A percentile compares a stretch with the other conserved stretches of the same genome.
These are phyloP conservation scores for Cathartes aura DNA, from an alignment of 2,113 vertebrate genomes.

Conservation along the genomic window DNA sequence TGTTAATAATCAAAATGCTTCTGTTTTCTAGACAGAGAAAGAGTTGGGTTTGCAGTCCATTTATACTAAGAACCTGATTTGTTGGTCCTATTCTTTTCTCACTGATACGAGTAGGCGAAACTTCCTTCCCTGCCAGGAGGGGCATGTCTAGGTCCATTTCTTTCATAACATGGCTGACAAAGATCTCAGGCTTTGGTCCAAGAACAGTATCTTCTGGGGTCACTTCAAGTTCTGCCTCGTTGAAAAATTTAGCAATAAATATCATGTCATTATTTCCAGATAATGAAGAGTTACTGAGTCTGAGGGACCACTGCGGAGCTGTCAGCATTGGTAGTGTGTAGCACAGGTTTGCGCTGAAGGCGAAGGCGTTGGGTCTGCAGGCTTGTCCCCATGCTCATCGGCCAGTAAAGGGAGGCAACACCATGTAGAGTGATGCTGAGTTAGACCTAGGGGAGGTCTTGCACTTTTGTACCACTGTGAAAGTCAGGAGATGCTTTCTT, in stretches of 20 bases:
- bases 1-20: neutral
- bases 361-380: neutral
- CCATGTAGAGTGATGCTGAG: neutral
- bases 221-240: neutral
- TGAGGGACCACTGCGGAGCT: neutral
- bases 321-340: neutral
- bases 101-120: neutral
- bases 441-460: neutral
- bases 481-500: neutral
- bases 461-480: neutral
- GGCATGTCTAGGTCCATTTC: neutral
- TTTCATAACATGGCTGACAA: neutral
- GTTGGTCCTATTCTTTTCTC: neutral
- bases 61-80: neutral
- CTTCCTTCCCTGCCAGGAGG: neutral
- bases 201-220: neutral
- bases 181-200: neutral
- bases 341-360: neutral
- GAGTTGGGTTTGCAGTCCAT: neutral
- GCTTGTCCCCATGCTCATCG: accelerated
- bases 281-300: neutral
- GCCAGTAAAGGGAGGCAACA: neutral
- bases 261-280: neutral
- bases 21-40: neutral
- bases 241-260: neutral